These are phyloP conservation scores for Hippolais icterina DNA, from an alignment of 2,113 vertebrate genomes.

Conservation along the genomic window DNA sequence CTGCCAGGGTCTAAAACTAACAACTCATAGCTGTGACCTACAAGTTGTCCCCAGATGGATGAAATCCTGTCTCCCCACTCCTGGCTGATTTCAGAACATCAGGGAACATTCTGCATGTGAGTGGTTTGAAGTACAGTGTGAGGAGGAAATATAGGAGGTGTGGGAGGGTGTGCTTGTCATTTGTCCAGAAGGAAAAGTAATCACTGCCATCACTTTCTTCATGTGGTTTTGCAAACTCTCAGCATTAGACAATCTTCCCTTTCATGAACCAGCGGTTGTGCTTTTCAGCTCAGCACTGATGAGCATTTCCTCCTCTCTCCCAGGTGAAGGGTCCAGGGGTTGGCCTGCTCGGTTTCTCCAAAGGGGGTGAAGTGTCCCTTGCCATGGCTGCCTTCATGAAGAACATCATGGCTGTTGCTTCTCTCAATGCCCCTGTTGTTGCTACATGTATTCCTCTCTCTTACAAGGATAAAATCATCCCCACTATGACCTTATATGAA, in stretches of 20 bases:
- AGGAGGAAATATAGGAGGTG: too few species aligned
- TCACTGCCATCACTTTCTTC: not conserved
- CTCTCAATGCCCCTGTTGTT: slow-evolving; percentile 72
- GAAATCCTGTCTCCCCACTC: not conserved
- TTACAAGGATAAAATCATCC: slow-evolving; percentile 69
- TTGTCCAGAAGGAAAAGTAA: not conserved
- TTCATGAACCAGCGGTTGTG: not conserved
- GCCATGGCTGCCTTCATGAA: slow-evolving; percentile 79
- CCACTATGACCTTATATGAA: not conserved
- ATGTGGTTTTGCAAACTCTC: not conserved
- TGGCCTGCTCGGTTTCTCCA: slow-evolving; percentile 80
- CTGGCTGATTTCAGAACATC: not conserved
- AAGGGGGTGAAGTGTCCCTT: slow-evolving; percentile 78
- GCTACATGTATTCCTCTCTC: slow-evolving; percentile 37
- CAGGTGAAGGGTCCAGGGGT: slow-evolving; percentile 67
- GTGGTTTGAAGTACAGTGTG: not conserved
- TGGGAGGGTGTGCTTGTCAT: not conserved
- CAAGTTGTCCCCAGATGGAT: not conserved
- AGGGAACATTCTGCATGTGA: not conserved
- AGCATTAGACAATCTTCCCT: not conserved
- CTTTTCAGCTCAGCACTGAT: not conserved
- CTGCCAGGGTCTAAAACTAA: not conserved
- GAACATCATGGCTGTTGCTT: slow-evolving; percentile 75
- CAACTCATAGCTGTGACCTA: not conserved
- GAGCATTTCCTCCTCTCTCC: not conserved